A percentile compares a stretch with the other conserved stretches of the same genome.
Evolutionary conservation across 1,140 invertebrate genomes (phyloP).

Genomic region (Semibalanus balanoides): DNA sequence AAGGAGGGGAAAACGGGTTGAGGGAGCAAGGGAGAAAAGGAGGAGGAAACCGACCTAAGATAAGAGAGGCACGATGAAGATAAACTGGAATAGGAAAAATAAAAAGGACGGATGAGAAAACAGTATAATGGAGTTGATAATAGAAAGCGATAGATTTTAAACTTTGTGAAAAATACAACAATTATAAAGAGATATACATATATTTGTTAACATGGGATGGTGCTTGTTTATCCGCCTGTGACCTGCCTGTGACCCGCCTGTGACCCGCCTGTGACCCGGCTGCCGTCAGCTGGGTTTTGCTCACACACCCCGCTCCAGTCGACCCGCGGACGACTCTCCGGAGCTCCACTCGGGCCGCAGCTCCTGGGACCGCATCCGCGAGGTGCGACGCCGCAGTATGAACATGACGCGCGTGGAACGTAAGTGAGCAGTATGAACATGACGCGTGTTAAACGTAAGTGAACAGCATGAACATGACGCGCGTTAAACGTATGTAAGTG

Average conservation of each 20-base stretch:
- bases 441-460: not conserved
- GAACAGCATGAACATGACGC: not conserved
- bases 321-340: not conserved
- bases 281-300: not conserved
- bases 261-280: not conserved
- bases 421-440: not conserved
- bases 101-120: too few species aligned
- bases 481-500: not conserved
- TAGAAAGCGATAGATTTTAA: too few species aligned
- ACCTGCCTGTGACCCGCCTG: not conserved
- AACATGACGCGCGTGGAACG: slow-evolving; percentile 3
- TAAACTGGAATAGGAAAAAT: not conserved
- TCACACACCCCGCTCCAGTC: too few species aligned
- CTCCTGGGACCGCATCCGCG: slow-evolving; percentile 3
- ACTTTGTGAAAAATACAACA: too few species aligned
- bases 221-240: too few species aligned
- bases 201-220: too few species aligned
- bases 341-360: not conserved
- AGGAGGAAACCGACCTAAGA: not conserved
- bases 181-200: too few species aligned
- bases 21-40: not conserved
- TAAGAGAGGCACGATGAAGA: not conserved
- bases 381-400: not conserved
- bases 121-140: too few species aligned
- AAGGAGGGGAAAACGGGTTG: not conserved